These are phyloP conservation scores for Gymnoscelis rufifasciata DNA, from an alignment of 2,888 invertebrate genomes.

Conservation along the genomic window DNA sequence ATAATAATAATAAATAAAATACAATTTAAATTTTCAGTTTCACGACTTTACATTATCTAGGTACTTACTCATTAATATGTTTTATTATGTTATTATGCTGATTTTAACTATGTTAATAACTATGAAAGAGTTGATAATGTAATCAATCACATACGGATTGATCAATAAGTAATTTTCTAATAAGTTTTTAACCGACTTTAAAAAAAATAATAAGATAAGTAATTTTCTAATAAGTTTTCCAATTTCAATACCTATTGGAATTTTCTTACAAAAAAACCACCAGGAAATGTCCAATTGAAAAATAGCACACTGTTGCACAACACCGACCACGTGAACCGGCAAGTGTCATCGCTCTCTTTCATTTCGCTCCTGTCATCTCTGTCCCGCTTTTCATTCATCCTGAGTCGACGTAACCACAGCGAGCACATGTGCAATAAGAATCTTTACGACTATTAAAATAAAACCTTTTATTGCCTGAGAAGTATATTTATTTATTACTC, in stretches of 20 bases:
- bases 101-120: too few species aligned
- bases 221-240: neutral
- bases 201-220: neutral
- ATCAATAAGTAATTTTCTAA: neutral
- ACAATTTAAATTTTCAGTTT: too few species aligned
- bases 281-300: conserved; percentile 27
- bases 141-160: too few species aligned
- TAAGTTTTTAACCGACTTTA: too few species aligned
- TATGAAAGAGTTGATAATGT: too few species aligned
- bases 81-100: too few species aligned
- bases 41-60: too few species aligned
- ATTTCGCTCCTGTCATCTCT: conserved; percentile 45
- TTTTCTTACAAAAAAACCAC: neutral
- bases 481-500: conserved; percentile 71
- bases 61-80: too few species aligned
- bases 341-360: conserved; percentile 55
- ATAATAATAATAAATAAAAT: too few species aligned
- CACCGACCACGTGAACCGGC: conserved; percentile 71
- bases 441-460: conserved; percentile 70
- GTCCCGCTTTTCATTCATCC: conserved; percentile 69
- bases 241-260: neutral
- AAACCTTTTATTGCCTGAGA: conserved; percentile 72
- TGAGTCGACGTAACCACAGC: conserved; percentile 65
- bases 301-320: conserved; percentile 63
- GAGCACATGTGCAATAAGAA: conserved; percentile 69